Evolutionary conservation across 2,113 vertebrate genomes (phyloP), one percentile per base, ranked within the genome.

Genomic region (Pantherophis guttatus): DNA sequence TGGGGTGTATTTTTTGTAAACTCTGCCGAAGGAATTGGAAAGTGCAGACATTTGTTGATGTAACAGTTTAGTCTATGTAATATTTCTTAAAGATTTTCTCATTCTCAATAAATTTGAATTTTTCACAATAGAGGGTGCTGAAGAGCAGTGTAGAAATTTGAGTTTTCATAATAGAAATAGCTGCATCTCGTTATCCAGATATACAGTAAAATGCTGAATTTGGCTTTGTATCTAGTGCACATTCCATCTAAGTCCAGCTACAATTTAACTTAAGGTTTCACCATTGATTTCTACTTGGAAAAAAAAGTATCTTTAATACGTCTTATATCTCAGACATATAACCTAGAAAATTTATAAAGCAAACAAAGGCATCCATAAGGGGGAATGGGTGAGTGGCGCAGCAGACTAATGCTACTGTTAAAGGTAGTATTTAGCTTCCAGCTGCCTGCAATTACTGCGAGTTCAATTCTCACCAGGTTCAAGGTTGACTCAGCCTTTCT

Each of bases 101-200:
- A 85, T 48, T 26, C 29, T 24, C 92, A 91, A 95, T 88, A 92
- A 96, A 90, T 93, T 48, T 33, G 65, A 0, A 85, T 94, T 95
- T 85, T 91, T 93, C 93, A 96, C 97, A 96, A 95, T 93, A 97
- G 96, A 92, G 96, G 97, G 95, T 96, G 94, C 95, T 95, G 94
- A 95, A 95, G 95, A 94, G 95, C 94, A 8, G 0, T 0, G 0
- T 0, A 8, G 8, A 65, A 48, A 39, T 0, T 23, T n/a, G 33
- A 24, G 57, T 21, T 75, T 86, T 87, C 0, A 0, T 33, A 39
- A 19, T 33, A 85, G 92, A 52, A 54, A 6, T 2, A 52, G 23
- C 55, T 29, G 0, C 15, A 7, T 26, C 52, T 87, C 0, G 0
- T 48, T 94, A 81, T 70, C n/a, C 13, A 26, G 23, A 2, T 8